Percentiles rank a stretch among this genome's conserved stretches.
Conservation (phyloP, 2,797 vertebrate species). For the Esox masquinongy region DNA sequence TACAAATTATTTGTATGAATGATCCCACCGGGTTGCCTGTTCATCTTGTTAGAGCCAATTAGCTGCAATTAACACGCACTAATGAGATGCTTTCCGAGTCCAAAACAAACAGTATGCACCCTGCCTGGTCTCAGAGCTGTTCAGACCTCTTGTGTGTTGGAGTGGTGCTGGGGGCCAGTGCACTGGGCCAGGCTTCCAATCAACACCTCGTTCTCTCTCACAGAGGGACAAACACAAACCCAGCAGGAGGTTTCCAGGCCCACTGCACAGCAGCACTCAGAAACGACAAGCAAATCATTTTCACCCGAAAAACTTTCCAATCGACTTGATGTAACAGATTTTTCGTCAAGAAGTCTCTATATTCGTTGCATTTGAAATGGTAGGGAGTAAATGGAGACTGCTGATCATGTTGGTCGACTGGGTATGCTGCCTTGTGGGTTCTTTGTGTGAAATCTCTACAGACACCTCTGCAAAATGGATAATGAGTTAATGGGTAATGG, state of each 20-base stretch:
- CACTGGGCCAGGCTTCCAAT: conserved; percentile 53
- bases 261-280: conserved; percentile 28
- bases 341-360: not conserved
- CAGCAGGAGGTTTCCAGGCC: conserved; percentile 48
- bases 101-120: conserved; percentile 91
- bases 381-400: not conserved
- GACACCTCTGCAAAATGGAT: not conserved
- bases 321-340: conserved; percentile 15
- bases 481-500: not conserved
- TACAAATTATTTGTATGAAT: conserved; percentile 95
- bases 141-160: conserved; percentile 66
- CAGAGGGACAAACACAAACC: conserved; percentile 46
- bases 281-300: conserved; percentile 19
- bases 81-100: conserved; percentile 92
- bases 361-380: not conserved
- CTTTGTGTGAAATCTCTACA: not conserved
- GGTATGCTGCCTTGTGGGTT: not conserved
- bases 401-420: not conserved
- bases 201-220: conserved; percentile 55
- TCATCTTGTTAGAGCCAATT: conserved; percentile 99
- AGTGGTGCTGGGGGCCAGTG: conserved; percentile 48
- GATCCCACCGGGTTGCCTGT: conserved; percentile 96
- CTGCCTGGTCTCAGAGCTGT: conserved; percentile 72
- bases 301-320: conserved; percentile 32
- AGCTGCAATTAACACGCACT: conserved; percentile 99